Base-by-base conservation (phyloP, 2,888 invertebrate species). In the Macaria notata region DNA sequence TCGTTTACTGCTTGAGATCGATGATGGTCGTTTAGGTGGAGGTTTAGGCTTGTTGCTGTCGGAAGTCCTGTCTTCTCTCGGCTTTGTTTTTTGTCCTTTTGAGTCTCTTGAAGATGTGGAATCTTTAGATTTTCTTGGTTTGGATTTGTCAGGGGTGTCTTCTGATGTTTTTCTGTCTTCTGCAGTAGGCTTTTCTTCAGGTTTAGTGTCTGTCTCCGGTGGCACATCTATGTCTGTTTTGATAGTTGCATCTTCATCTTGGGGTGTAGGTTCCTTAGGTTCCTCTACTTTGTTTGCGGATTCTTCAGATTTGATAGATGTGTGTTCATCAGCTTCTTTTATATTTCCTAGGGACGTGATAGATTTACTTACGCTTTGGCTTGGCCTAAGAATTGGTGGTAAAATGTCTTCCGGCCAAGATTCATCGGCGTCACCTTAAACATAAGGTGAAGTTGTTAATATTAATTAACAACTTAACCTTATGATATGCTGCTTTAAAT, bases 281-380 rank as follows among this genome's bases (percentile, higher is more conserved):
- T 41, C 41, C 41, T n/a, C n/a, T 7, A 7, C 41, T 5, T 41
- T 41, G 41, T 41, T 41, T 41, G 4, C 44, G 9, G 19, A 33
- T 31, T 42, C 49, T 46, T 51, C 54, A 43, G 49, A 39, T 44
- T 64, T 58, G 33, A 49, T 9, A 48, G 65, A 62, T 5, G 30
- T 33, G 33, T 58, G 72, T 68, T 88, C 86, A 38, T 87, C 81
- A 6, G 46, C 57, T 75, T 89, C 89, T 45, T 63, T 59, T 60
- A 90, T 81, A 46, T 65, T 78, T 44, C 88, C 88, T 36, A 90
- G 68, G 4, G 89, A 89, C 49, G 73, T 73, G 29, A 88, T 66
- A 31, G 88, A 88, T 67, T 81, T 85, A 61, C 71, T 79, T 38
- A 81, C 78, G 66, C 78, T 83, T 60, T 75, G 71, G 58, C 78